Conservation (phyloP, 2,888 invertebrate species). For the Sminthurides aquaticus region DNA sequence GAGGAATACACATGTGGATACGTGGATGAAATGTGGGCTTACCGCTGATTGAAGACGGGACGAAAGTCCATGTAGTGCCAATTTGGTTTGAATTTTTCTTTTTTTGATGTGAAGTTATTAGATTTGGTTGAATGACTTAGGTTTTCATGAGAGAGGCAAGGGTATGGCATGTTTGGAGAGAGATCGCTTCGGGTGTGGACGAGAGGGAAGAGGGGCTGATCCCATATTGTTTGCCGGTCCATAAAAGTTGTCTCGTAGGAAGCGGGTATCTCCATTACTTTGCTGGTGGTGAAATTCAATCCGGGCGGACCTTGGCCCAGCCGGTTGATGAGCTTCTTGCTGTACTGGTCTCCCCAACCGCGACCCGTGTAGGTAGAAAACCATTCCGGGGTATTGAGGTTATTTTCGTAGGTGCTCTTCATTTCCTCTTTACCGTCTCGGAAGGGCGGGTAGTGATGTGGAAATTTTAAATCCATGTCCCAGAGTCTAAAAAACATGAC, state of each 20-base stretch:
- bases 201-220: slow-evolving; percentile 34
- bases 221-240: slow-evolving; percentile 39
- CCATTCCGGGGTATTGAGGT: slow-evolving; percentile 39
- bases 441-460: slow-evolving; percentile 30
- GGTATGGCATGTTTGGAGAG: neutral
- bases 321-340: neutral
- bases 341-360: neutral
- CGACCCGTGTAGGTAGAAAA: slow-evolving; percentile 21
- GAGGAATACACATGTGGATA: too few species aligned
- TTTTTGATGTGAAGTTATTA: neutral
- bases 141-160: neutral
- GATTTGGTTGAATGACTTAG: neutral
- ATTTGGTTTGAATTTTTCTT: slow-evolving; percentile 22
- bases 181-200: slow-evolving; percentile 6
- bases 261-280: slow-evolving; percentile 38
- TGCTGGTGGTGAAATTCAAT: slow-evolving; percentile 31
- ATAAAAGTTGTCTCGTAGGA: slow-evolving; percentile 31
- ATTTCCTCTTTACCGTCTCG: neutral
- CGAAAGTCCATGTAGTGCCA: slow-evolving; percentile 42
- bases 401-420: neutral
- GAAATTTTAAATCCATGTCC: slow-evolving; percentile 41
- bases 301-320: slow-evolving; percentile 24
- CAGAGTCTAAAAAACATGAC: slow-evolving; percentile 29
- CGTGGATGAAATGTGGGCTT: too few species aligned
- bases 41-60: slow-evolving; percentile 41